Base-by-base conservation (phyloP, 2,888 invertebrate genomes). In the Galerucella pusilla region DNA sequence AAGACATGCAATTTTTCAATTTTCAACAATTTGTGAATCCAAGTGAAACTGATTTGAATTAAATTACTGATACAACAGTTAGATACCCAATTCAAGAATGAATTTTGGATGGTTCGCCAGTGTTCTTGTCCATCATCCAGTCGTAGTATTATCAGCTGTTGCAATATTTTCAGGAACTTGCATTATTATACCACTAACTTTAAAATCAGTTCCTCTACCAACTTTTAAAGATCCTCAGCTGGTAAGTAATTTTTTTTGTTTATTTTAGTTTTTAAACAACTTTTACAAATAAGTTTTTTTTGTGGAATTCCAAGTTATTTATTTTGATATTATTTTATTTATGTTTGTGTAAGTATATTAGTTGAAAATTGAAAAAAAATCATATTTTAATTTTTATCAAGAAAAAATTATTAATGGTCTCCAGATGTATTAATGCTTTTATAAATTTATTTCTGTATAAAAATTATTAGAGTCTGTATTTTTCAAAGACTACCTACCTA, bases 151-250 rank as follows among this genome's bases (percentile, higher is more conserved):
- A 75, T 85, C 90, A 76, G 90, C 90, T 60, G 90, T 93, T 75
- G 88, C 91, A 74, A 89, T 92, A 72, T 89, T 93, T 79, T 92
- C 93, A 73, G 87, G 90, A 66, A 90, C 92, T 67, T 93, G 93
- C 84, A 89, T 94, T 64, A 90, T 93, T 69, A 90, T 93, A 75
- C 91, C 93, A 68, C 87, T 93, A 77, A 90, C 91, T 60, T 89
- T 91, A 28, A 91, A 90, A 81, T 89, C 91, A 20, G 91, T 90
- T 81, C 89, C 90, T 68, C 88, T 92, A 71, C 97, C 96, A 54
- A 93, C 94, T 86, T 97, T 97, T 88, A 92, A 93, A 79, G 96
- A 97, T 87, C 97, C 97, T 35, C 92, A 95, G 84, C 88, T 93
- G 89, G 95, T 94, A 88, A 89, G 80, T 80, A 65, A 28, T 16